Evolutionary conservation across 2,888 invertebrate species (phyloP).

Genomic region (Yponomeuta malinellus): DNA sequence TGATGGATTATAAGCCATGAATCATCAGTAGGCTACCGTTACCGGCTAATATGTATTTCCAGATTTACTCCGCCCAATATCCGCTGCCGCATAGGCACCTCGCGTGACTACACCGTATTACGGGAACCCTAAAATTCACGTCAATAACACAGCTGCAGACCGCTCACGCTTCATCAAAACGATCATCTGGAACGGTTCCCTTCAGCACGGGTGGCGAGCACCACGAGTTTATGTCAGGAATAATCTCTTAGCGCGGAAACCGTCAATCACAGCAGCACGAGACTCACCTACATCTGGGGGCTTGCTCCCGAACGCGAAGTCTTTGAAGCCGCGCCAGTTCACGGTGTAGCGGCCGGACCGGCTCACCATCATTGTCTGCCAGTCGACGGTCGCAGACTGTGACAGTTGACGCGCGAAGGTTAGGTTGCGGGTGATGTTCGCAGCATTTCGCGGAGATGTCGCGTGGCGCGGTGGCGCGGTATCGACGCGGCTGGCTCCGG

Average conservation of each 20-base stretch:
- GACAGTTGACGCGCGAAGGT: neutral
- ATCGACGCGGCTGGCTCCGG: conserved; percentile 30
- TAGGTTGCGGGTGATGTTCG: conserved; percentile 18
- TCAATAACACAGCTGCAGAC: neutral
- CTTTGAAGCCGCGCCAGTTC: conserved; percentile 70
- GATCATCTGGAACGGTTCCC: neutral
- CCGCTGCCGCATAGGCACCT: neutral
- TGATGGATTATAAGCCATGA: too few relatives aligned
- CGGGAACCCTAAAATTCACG: neutral
- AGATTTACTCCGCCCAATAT: neutral
- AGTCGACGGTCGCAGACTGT: neutral
- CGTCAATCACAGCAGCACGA: conserved; percentile 2
- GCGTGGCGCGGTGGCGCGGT: conserved; percentile 32
- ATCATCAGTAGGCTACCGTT: too few relatives aligned
- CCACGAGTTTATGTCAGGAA: neutral
- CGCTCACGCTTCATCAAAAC: neutral
- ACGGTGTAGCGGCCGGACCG: conserved; percentile 72
- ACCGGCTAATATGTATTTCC: too few relatives aligned
- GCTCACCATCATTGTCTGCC: conserved; percentile 62
- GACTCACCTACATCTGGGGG: conserved; percentile 68
- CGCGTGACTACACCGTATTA: conserved; percentile 4
- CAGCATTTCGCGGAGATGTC: conserved; percentile 26
- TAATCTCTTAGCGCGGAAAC: neutral
- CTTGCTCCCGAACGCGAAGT: conserved; percentile 63
- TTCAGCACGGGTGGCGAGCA: neutral